Conservation (phyloP, 2,888 invertebrate genomes). For the Amaurobius ferox region DNA sequence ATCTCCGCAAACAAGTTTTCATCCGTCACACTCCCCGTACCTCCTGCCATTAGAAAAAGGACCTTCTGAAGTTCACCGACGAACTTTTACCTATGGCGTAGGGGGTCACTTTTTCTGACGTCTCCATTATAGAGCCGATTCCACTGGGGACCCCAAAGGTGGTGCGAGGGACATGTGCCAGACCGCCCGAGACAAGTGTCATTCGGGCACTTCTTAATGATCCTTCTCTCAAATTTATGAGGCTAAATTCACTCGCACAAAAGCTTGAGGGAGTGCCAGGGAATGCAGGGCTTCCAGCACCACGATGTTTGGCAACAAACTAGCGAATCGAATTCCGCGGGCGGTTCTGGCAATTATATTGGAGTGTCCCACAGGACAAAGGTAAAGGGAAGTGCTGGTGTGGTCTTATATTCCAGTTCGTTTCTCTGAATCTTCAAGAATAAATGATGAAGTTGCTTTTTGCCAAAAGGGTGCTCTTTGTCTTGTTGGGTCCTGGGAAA, state of each 20-base stretch:
- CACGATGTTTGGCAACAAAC: too few species aligned
- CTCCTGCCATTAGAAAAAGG: constrained; percentile 27
- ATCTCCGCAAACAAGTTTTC: constrained; percentile 57
- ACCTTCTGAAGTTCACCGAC: constrained; percentile 42
- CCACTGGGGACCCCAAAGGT: too few species aligned
- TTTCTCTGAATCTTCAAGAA: too few species aligned
- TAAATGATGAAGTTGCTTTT: too few species aligned
- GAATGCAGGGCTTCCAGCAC: too few species aligned
- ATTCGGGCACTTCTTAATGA: not conserved
- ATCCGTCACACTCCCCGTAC: constrained; percentile 51
- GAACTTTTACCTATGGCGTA: too few species aligned
- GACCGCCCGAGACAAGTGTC: not conserved
- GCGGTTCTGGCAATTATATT: not conserved
- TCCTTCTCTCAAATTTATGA: not conserved
- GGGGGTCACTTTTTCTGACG: constrained; percentile 38
- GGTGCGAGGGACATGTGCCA: too few species aligned
- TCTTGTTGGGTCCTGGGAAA: too few species aligned
- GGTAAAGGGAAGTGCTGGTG: too few species aligned
- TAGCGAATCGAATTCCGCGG: not conserved
- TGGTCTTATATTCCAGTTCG: too few species aligned
- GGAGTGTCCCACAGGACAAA: too few species aligned
- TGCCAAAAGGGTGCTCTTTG: too few species aligned
- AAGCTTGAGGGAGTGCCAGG: not conserved
- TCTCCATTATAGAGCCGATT: constrained; percentile 60
- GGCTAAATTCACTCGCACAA: not conserved